Base-by-base conservation (phyloP, 2,888 invertebrate genomes). In the Agrotis ipsilon region DNA sequence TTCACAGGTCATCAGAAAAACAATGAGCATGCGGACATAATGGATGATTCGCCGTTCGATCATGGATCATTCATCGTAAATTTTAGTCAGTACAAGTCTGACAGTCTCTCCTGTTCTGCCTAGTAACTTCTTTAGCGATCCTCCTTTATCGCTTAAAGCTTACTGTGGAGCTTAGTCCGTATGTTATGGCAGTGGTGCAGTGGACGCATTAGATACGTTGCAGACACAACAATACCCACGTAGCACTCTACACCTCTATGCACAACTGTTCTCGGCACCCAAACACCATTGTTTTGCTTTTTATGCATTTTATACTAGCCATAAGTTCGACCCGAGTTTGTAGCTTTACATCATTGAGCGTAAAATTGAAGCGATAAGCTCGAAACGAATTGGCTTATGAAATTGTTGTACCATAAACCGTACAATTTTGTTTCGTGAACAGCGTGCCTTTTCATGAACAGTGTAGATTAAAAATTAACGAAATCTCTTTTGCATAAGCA, bases 201-300 rank as follows among this genome's bases (percentile, higher is more conserved):
- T 76, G 75, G 74, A 80, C 81, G 83, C 76, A 75, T 82, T 83
- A 82, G 80, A 82, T 82, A 84, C 82, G 78, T 74, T 63, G 83
- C 88, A 89, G 89, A 88, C 88, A 87, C 77, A 90, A 89, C 90
- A 89, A 89, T 83, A 75, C 78, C 79, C 75, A 69, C 86, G 82
- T 77, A 78, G 78, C 79, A 68, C 77, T 63, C 61, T 70, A 75
- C 80, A 75, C 74, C 80, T 75, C 76, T 73, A 82, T 70, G 58
- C 60, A 69, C 45, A 66, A 52, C 72, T 72, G 69, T 68, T 69
- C 79, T 65, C 83, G 64, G 69, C 81, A 85, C 86, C 88, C 86
- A 88, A 89, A 89, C 88, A 88, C 77, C 84, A 89, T 88, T 86
- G 87, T 88, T 88, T 87, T 78, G 72, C 77, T 83, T 87, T 88